These are phyloP conservation scores for Halocynthia aurantium DNA, from an alignment of 23 tunicate species.

Conservation along the genomic window DNA sequence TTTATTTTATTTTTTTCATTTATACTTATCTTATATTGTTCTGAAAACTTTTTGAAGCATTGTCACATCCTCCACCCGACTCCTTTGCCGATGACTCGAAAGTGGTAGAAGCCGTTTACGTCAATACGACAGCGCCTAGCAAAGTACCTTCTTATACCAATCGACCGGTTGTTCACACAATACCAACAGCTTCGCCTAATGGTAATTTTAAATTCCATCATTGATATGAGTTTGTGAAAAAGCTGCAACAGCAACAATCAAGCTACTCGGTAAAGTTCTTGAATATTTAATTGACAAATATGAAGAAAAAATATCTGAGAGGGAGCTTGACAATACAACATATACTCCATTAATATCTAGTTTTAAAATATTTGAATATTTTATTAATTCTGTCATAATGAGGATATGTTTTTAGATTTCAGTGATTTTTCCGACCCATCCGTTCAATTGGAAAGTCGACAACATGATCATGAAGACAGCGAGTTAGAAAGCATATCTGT, in stretches of 20 bases:
- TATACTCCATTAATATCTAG: too few relatives aligned
- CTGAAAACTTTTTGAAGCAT: neutral
- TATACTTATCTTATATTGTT: neutral
- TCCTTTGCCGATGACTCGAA: constrained; percentile 5
- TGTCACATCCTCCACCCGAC: constrained; percentile 1
- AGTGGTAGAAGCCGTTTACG: neutral
- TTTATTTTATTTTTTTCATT: neutral
- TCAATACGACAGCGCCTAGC: neutral
- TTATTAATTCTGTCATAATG: too few relatives aligned
- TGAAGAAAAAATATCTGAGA: too few relatives aligned
- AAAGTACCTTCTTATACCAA: neutral
- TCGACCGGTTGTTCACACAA: neutral
- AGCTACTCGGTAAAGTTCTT: neutral
- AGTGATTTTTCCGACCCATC: too few relatives aligned
- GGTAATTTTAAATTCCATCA: neutral
- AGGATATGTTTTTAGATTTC: too few relatives aligned
- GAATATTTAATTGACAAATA: too few relatives aligned
- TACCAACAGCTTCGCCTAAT: neutral
- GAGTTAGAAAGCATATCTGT: too few relatives aligned
- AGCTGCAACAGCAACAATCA: neutral
- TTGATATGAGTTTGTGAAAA: neutral
- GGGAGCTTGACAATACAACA: too few relatives aligned
- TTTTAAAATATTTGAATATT: too few relatives aligned
- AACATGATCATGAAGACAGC: too few relatives aligned
- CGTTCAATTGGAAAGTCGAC: too few relatives aligned